Percentiles rank a stretch among this genome's conserved stretches.
Conservation (phyloP, 2,797 vertebrate species). For the Gila robusta region DNA sequence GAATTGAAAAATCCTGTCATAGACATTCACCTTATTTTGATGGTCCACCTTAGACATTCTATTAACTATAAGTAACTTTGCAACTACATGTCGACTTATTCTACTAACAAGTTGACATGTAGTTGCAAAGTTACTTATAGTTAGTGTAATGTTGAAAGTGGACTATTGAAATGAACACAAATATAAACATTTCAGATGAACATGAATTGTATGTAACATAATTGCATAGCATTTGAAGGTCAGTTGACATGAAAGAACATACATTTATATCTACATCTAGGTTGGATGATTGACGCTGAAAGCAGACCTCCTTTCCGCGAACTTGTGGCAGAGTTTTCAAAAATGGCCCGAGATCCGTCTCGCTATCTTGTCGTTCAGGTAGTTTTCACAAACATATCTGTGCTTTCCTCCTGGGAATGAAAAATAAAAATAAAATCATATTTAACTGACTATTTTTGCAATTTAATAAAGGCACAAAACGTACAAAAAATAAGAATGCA, state of each 20-base stretch:
- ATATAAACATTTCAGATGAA: not conserved
- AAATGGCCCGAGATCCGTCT: slow-evolving; percentile 93
- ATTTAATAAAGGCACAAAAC: not conserved
- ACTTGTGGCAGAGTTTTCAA: slow-evolving; percentile 88
- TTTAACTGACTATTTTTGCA: not conserved
- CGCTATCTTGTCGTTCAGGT: slow-evolving; percentile 96
- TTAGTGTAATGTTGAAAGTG: not conserved
- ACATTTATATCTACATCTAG: slow-evolving; percentile 67
- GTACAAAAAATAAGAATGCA: not conserved
- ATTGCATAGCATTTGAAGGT: not conserved
- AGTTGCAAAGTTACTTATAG: not conserved
- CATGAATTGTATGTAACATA: not conserved
- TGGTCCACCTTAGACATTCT: not conserved
- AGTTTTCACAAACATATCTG: slow-evolving; percentile 32
- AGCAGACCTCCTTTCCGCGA: slow-evolving; percentile 92
- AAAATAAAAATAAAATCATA: not conserved
- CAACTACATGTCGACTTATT: not conserved
- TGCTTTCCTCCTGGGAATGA: not conserved
- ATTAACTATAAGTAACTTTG: not conserved
- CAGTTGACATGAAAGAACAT: not conserved
- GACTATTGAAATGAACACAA: not conserved
- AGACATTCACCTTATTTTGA: not conserved
- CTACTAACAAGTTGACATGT: not conserved
- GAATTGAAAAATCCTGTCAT: not conserved
- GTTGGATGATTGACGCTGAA: slow-evolving; percentile 97